Conservation (phyloP, 2,113 vertebrate species). For the Shinisaurus crocodilurus region DNA sequence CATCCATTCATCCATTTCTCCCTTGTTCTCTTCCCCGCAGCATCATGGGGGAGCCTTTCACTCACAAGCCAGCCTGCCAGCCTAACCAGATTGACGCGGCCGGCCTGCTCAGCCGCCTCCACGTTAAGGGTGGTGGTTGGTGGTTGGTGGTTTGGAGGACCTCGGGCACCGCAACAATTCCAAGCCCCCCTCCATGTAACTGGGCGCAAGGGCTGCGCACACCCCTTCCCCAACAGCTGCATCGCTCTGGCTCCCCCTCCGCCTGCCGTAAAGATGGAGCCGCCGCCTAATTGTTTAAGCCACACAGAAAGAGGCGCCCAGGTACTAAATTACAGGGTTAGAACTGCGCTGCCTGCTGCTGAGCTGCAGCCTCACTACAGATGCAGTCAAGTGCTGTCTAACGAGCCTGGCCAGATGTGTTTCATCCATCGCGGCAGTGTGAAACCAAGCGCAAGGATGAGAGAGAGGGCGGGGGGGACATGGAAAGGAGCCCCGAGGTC, state of each 20-base stretch:
- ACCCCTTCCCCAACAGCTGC: neutral
- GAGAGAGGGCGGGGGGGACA: neutral
- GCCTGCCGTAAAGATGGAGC: neutral
- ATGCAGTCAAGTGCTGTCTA: neutral
- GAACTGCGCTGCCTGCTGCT: neutral
- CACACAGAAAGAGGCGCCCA: neutral
- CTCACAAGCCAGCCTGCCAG: neutral
- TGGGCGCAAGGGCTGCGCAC: neutral
- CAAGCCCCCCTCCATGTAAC: neutral
- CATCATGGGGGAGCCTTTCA: neutral
- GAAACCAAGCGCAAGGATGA: neutral
- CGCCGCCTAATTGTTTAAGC: neutral
- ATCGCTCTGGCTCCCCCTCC: neutral
- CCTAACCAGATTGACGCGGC: neutral
- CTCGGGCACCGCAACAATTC: neutral
- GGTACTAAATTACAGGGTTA: conserved; percentile 23
- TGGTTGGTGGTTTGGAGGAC: no score
- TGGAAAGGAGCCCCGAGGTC: neutral
- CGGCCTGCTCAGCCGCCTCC: neutral
- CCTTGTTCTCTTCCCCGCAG: neutral
- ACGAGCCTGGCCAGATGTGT: conserved; percentile 2
- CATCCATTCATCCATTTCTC: neutral
- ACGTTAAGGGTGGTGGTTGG: neutral
- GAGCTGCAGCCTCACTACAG: neutral
- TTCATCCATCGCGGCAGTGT: neutral